Conservation (phyloP, 2,888 invertebrate genomes). For the Tetragnatha montana region DNA sequence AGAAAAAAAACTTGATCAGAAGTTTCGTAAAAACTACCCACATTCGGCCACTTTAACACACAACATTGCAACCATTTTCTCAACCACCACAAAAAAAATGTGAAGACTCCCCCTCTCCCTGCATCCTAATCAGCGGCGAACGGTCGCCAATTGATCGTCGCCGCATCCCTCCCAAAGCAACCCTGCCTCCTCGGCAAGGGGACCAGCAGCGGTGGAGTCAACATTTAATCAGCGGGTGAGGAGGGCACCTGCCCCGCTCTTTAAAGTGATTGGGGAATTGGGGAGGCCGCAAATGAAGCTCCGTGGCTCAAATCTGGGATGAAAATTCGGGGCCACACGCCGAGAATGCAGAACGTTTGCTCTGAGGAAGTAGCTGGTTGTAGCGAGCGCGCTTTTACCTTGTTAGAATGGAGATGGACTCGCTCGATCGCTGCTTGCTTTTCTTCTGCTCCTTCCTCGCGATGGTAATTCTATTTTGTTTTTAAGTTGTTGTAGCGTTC, state of each 20-base stretch:
- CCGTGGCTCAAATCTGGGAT: conserved; percentile 37
- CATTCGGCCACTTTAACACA: too few relatives aligned
- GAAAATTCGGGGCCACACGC: conserved; percentile 21
- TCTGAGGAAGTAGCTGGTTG: background rate
- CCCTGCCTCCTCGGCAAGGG: conserved; percentile 35
- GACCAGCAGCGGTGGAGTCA: conserved; percentile 51
- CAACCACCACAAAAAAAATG: background rate
- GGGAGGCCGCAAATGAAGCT: conserved; percentile 63
- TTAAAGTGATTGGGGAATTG: conserved; percentile 69
- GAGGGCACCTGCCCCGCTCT: conserved; percentile 39
- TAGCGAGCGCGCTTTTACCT: background rate
- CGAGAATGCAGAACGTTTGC: conserved; percentile 16
- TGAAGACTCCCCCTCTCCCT: background rate
- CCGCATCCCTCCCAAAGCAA: conserved; percentile 21
- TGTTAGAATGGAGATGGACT: conserved; percentile 11
- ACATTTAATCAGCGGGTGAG: conserved; percentile 65
- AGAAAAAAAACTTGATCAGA: too few relatives aligned
- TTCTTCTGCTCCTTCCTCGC: background rate
- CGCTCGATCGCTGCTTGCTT: conserved; percentile 1
- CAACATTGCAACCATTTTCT: too few relatives aligned
- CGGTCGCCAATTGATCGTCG: conserved; percentile 61
- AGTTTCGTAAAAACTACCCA: too few relatives aligned
- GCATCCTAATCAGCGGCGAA: background rate
- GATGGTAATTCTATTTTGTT: background rate
- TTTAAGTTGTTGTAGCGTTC: background rate